Evolutionary conservation across 2,797 vertebrate species (phyloP).

Genomic region (Melanotaenia maccullochi): DNA sequence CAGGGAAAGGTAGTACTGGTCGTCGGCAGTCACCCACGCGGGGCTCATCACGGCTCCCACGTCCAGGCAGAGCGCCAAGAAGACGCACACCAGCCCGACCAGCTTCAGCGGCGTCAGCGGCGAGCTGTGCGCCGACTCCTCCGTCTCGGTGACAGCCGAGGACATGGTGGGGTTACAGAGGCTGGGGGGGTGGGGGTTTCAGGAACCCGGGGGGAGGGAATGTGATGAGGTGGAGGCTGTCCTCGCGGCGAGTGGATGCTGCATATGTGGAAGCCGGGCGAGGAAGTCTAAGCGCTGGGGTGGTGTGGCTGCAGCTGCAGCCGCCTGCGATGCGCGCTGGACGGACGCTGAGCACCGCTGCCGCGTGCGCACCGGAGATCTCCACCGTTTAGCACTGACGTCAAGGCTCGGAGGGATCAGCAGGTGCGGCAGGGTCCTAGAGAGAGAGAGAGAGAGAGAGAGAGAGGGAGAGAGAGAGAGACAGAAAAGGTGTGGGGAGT

Average conservation of each 20-base stretch:
- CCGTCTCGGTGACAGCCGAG: constrained; percentile 90
- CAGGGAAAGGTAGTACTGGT: constrained; percentile 94
- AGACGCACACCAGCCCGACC: constrained; percentile 94
- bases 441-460: constrained; percentile 16
- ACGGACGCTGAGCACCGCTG: constrained; percentile 56
- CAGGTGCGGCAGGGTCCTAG: constrained; percentile 68
- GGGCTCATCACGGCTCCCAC: constrained; percentile 95
- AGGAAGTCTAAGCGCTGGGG: not conserved
- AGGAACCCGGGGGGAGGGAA: not conserved
- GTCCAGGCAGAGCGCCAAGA: constrained; percentile 94
- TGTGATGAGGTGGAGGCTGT: not conserved
- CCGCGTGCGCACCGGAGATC: constrained; percentile 54
- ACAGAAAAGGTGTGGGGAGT: too few species aligned
- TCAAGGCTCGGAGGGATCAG: constrained; percentile 58
- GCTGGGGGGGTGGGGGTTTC: not conserved
- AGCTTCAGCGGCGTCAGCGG: constrained; percentile 95
- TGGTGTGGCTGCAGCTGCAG: constrained; percentile 27
- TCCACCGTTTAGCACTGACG: constrained; percentile 62
- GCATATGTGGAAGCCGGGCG: not conserved
- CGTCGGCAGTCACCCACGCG: constrained; percentile 98
- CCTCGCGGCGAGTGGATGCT: not conserved
- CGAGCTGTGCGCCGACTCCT: constrained; percentile 87
- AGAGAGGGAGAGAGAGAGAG: too few species aligned
- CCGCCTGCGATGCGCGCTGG: constrained; percentile 52
- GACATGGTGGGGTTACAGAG: constrained; percentile 81